These are phyloP conservation scores for Phataginus tetradactyla DNA, from an alignment of 2,797 vertebrate genomes.

Conservation along the genomic window DNA sequence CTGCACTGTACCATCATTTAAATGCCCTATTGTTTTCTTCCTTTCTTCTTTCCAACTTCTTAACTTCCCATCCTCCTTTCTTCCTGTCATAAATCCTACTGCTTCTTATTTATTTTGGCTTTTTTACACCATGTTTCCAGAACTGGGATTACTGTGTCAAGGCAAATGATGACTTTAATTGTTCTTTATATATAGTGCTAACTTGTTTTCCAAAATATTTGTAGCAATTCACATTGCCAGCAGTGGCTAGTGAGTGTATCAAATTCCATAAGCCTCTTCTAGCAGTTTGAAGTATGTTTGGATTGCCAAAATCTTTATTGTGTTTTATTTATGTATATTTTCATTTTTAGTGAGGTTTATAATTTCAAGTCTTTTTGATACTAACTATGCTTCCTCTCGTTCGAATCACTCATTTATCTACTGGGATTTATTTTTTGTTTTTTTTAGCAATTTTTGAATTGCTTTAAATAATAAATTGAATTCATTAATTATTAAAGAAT, in stretches of 20 bases:
- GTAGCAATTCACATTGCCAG: neutral
- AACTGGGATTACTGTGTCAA: neutral
- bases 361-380: neutral
- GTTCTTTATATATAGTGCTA: neutral
- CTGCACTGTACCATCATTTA: neutral
- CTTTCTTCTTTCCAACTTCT: neutral
- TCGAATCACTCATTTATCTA: neutral
- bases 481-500: too few relatives aligned
- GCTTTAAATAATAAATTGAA: neutral
- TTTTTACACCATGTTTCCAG: neutral
- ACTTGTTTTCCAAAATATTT: conserved; percentile 31
- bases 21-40: neutral
- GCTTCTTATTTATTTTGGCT: conserved; percentile 21
- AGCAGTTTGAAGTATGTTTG: neutral
- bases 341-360: neutral
- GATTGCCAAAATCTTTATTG: neutral
- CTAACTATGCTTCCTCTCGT: neutral
- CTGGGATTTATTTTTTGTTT: neutral
- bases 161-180: neutral
- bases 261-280: neutral
- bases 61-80: neutral
- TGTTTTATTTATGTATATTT: neutral
- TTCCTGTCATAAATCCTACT: neutral
- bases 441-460: conserved; percentile 12
- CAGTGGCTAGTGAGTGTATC: neutral